These are phyloP conservation scores for Iselma pallidipennis DNA, from an alignment of 2,888 invertebrate genomes.

Conservation along the genomic window DNA sequence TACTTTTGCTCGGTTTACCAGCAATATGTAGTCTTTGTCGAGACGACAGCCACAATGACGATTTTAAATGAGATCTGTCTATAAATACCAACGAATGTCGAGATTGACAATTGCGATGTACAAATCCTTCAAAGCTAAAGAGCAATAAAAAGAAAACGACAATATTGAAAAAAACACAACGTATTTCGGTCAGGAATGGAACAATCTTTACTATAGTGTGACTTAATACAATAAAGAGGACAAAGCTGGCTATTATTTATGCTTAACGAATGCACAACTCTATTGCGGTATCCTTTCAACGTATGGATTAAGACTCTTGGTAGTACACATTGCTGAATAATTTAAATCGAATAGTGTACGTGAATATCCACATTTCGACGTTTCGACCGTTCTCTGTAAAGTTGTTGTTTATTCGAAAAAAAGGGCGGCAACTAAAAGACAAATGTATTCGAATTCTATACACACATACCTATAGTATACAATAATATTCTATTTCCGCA, in stretches of 20 bases:
- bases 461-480: too few relatives aligned
- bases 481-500: too few relatives aligned
- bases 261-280: conserved; percentile 38
- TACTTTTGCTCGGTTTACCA: conserved; percentile 16
- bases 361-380: conserved; percentile 9
- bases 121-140: not conserved
- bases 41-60: not conserved
- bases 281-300: conserved; percentile 37
- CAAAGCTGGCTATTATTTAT: conserved; percentile 40
- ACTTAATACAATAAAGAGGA: conserved; percentile 14
- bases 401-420: not conserved
- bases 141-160: not conserved
- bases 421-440: not conserved
- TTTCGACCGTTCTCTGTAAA: not conserved
- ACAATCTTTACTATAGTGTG: not conserved
- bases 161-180: not conserved
- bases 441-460: too few relatives aligned
- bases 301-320: conserved; percentile 24
- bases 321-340: conserved; percentile 21
- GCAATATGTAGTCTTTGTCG: conserved; percentile 13
- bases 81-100: not conserved
- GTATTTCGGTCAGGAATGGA: conserved; percentile 7
- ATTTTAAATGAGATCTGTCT: conserved; percentile 12
- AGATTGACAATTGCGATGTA: not conserved
- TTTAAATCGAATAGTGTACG: conserved; percentile 21